Conservation (phyloP, 35 echinoderm and acorn worm genomes). For the Heliocidaris tuberculata region DNA sequence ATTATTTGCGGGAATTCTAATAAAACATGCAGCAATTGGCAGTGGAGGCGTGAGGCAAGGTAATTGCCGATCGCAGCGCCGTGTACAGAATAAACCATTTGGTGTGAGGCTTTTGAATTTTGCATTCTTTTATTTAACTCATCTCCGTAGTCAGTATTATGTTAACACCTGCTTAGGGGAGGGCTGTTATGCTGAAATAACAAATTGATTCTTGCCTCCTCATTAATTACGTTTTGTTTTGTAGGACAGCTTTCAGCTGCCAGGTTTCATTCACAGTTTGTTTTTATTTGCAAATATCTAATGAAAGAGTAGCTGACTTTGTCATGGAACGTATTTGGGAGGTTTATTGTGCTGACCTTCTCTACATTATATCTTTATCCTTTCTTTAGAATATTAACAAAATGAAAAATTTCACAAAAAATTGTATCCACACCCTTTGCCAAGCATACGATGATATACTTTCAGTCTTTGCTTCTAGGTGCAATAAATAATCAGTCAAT, state of each 20-base stretch:
- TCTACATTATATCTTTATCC: too few relatives aligned
- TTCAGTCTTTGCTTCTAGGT: too few relatives aligned
- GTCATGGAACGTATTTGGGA: too few relatives aligned
- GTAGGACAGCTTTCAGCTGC: neutral
- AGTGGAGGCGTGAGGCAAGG: neutral
- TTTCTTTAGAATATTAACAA: too few relatives aligned
- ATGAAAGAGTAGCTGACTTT: neutral
- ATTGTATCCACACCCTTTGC: too few relatives aligned
- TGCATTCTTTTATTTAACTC: neutral
- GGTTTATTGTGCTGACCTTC: too few relatives aligned
- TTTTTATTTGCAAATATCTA: neutral
- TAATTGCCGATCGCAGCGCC: neutral
- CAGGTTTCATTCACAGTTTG: neutral
- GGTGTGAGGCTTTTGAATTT: neutral
- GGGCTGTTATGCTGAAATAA: neutral
- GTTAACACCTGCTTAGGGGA: neutral
- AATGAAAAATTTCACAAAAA: too few relatives aligned
- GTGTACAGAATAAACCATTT: neutral
- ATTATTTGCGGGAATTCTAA: conserved; percentile 5
- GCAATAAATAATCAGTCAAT: too few relatives aligned
- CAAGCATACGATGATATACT: too few relatives aligned
- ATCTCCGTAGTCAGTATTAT: neutral
- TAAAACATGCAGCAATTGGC: conserved; percentile 16
- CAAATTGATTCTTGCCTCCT: neutral
- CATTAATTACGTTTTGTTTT: neutral